Base-by-base conservation (phyloP, 2,797 vertebrate species). In the Acanthopagrus latus region DNA sequence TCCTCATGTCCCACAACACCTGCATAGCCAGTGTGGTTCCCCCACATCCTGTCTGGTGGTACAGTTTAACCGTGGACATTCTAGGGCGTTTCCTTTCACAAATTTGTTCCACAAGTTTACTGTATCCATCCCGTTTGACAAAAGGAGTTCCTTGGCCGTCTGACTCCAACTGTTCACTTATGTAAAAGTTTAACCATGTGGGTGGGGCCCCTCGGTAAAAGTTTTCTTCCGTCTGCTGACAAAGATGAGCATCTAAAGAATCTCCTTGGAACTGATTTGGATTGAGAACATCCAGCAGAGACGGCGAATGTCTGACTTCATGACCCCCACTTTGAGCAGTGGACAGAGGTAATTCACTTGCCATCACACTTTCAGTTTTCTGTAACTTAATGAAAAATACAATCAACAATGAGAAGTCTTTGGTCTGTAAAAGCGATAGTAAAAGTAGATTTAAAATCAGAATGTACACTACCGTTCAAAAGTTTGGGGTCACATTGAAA, bases 21-120 rank as follows among this genome's bases (percentile, higher is more conserved):
- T 92, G 84, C 86, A 86, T 89, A 67, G 84, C 89, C 67, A 91
- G 11, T 7, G 91, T 92, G 29, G 87, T 87, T 3, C 89, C 90
- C 0, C 90, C 88, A 56, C 88, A 17, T 46, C 91, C 86, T 57
- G 78, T 71, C 20, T 89, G 60, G 57, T 92, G 90, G 43, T 57
- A 1, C 17, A 85, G 59, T 38, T 76, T 65, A 21, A 82, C 48
- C 0, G 21, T 2, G 27, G 74, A 75, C 21, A n/a, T 63, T 48
- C 63, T 58, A 13, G 4, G 16, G 21, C 0, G 0, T n/a, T 7
- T n/a, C 16, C 1, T 60, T 16, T 56, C 0, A 0, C 0, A 0
- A 41, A 90, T 78, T 50, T 56, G 16, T 0, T 7, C 0, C 5
- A 5, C 12, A 0, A 91, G 64, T 18, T 0, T 0, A 0, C 71